Base-by-base conservation (phyloP, 2,888 invertebrate species). In the Eudiplozoon nipponicum region DNA sequence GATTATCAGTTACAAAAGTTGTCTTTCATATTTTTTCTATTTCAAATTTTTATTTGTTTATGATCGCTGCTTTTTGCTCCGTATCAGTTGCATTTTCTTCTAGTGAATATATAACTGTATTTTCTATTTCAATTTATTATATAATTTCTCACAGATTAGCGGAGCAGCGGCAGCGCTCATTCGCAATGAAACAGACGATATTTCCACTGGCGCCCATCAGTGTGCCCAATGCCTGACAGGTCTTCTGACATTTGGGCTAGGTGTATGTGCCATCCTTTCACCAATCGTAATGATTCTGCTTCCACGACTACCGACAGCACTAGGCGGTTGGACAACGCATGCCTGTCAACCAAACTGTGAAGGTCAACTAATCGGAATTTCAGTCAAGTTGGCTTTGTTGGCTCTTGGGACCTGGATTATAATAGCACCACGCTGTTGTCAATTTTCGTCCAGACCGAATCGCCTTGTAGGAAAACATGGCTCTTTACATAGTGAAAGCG, bases 391-490 rank as follows among this genome's bases (percentile, higher is more conserved):
- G 53, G 68, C 78, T 34, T 67, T 84, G 49, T 64, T 90, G 40
- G 72, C 72, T 11, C 70, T 77, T 28, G 84, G 80, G 21, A 70
- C 75, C 4, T 81, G 84, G 78, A 81, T 80, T 0, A 66, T 86
- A 36, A n/a, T n/a, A n/a, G n/a, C n/a, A n/a, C n/a, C n/a, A n/a
- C n/a, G n/a, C n/a, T n/a, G n/a, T n/a, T n/a, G n/a, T n/a, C n/a
- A n/a, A n/a, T 84, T 84, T 55, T 64, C 78, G 47, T 67, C 78
- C 36, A 69, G 71, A 21, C 69, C 76, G 19, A 69, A 71, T 48
- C n/a, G n/a, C n/a, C n/a, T n/a, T n/a, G n/a, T n/a, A n/a, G n/a
- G n/a, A n/a, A n/a, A n/a, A n/a, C n/a, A n/a, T n/a, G n/a, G n/a
- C n/a, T n/a, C n/a, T n/a, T n/a, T n/a, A n/a, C n/a, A n/a, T n/a